These are phyloP conservation scores for Phenganax stokvisi DNA, from an alignment of 92 coral and sea anemone genomes.

Conservation along the genomic window DNA sequence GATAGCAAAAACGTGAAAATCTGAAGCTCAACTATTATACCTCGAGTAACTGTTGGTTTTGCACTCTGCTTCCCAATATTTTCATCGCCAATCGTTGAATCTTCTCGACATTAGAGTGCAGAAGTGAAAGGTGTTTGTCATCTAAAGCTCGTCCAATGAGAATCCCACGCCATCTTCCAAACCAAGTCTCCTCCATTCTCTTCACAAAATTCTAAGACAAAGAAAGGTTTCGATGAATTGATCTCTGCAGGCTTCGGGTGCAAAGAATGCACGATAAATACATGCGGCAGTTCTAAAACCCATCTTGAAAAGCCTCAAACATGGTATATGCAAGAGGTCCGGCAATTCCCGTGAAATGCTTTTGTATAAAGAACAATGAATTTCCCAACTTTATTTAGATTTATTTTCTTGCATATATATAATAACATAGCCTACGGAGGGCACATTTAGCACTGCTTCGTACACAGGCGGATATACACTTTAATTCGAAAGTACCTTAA, in stretches of 20 bases:
- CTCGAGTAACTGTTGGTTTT: constrained; percentile 55
- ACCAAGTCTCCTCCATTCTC: constrained; percentile 83
- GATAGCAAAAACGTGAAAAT: background rate
- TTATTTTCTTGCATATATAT: too few relatives aligned
- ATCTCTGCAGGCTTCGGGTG: background rate
- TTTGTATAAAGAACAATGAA: too few relatives aligned
- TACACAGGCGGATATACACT: background rate
- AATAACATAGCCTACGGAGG: too few relatives aligned
- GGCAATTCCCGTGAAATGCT: too few relatives aligned
- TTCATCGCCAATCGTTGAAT: constrained; percentile 44
- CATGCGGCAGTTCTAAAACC: too few relatives aligned
- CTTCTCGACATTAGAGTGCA: constrained; percentile 39
- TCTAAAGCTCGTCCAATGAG: constrained; percentile 62
- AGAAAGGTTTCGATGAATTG: background rate
- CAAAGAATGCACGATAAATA: too few relatives aligned
- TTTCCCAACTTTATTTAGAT: too few relatives aligned
- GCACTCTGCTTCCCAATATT: constrained; percentile 32
- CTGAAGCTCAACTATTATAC: constrained; percentile 34
- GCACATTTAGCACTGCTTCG: too few relatives aligned
- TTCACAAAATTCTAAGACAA: constrained; percentile 52
- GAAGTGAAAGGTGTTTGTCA: constrained; percentile 38
- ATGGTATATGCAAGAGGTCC: too few relatives aligned
- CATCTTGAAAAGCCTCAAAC: too few relatives aligned
- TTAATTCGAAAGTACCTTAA: background rate
- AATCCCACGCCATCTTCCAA: constrained; percentile 84